Conservation (phyloP, 2,113 vertebrate genomes). For the Ancistrus triradiatus region DNA sequence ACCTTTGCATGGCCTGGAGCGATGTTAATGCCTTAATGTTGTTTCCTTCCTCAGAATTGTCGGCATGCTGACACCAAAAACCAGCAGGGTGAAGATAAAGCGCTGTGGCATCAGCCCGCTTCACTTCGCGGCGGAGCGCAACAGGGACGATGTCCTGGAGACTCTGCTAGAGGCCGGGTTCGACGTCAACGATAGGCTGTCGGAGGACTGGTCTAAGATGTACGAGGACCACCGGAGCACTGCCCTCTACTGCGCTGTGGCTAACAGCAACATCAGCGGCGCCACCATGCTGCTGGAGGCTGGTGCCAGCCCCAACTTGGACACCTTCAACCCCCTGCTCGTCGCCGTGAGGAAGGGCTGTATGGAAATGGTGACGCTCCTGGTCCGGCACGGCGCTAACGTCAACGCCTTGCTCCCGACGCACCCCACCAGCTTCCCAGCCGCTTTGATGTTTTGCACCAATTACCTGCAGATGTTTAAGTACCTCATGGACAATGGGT, state of each 20-base stretch:
- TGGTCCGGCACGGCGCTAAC: conserved; percentile 84
- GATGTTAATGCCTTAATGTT: not conserved
- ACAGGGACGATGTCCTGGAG: conserved; percentile 78
- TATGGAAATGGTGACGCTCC: conserved; percentile 75
- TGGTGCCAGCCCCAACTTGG: conserved; percentile 84
- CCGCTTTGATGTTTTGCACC: conserved; percentile 87
- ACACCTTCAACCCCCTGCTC: conserved; percentile 84
- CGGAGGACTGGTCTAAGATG: conserved; percentile 72
- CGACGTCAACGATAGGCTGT: conserved; percentile 81
- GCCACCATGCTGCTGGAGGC: conserved; percentile 77
- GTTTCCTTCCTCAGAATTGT: conserved; percentile 71
- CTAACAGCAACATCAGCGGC: conserved; percentile 78
- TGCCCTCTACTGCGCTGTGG: conserved; percentile 80
- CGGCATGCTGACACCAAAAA: conserved; percentile 79
- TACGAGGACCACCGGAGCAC: conserved; percentile 88
- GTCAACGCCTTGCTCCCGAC: conserved; percentile 80
- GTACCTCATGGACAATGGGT: conserved; percentile 85
- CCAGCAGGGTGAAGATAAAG: conserved; percentile 76
- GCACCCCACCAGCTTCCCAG: conserved; percentile 87
- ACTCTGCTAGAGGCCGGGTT: conserved; percentile 78
- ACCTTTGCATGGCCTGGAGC: too few species aligned
- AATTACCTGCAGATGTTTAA: conserved; percentile 82
- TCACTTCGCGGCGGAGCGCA: conserved; percentile 84
- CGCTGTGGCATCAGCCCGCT: conserved; percentile 87
- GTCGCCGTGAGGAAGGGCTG: conserved; percentile 82